A percentile compares a stretch with the other conserved stretches of the same genome.
Conservation (phyloP, 2,113 vertebrate species). For the Elachura formosa region DNA sequence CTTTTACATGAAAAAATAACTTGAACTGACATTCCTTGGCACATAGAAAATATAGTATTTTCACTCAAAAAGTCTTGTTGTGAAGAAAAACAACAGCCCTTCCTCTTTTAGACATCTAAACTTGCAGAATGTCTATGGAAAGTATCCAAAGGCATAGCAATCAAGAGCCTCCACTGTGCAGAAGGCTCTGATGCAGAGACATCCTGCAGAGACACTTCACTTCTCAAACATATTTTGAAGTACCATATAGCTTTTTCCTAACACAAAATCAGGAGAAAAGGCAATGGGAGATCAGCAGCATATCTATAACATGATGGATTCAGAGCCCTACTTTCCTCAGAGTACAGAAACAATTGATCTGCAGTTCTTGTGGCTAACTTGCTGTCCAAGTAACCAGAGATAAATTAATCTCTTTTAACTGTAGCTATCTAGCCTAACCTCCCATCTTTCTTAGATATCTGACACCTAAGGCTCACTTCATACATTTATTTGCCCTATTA, state of each 20-base stretch:
- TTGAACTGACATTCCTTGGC: background rate
- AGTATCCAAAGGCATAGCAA: background rate
- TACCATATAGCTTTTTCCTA: background rate
- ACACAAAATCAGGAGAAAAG: background rate
- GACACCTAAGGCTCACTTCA: background rate
- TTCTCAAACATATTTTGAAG: conserved; percentile 12
- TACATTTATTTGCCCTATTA: background rate
- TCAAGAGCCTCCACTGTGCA: background rate
- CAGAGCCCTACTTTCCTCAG: background rate
- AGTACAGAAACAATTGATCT: background rate
- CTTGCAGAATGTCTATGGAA: background rate
- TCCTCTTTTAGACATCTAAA: background rate
- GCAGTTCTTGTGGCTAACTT: background rate
- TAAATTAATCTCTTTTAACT: background rate
- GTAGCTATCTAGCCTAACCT: background rate
- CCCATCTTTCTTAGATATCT: background rate
- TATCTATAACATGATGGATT: background rate
- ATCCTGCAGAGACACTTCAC: background rate
- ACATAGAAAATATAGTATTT: background rate
- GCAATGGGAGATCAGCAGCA: background rate
- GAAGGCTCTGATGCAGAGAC: background rate
- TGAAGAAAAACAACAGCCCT: background rate
- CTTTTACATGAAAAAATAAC: background rate
- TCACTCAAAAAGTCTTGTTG: background rate
- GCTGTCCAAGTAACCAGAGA: background rate